Evolutionary conservation across 1,140 invertebrate genomes (phyloP), one percentile per base, ranked within the genome.

Genomic region (Psilanteris sp.): DNA sequence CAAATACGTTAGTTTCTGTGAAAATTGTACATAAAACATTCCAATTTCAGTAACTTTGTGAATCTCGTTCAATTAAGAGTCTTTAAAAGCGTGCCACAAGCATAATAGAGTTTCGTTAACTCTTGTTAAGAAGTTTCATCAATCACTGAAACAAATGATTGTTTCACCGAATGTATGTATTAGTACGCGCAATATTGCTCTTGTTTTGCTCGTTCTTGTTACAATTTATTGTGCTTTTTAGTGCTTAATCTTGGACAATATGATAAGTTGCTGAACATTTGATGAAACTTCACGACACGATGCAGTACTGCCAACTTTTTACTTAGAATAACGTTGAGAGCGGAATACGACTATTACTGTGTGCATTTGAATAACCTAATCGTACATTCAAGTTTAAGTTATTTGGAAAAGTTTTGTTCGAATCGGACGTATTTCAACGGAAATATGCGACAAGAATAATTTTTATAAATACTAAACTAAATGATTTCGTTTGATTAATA

Each of bases 81-180:
- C 18, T 48, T 39, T 29, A 37, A 48, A 48, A 48, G 57, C 20
- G 2, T 0, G 22, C 36, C 15, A 14, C 59, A 24, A 41, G 26
- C 59, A 50, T 41, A 24, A 46, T 43, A 10, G 36, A 41, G 61
- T 66, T 54, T 44, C 7, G 55, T 64, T 62, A 70, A 67, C 39
- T 62, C 36, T 66, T 32, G 20, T 41, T 52, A 22, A 46, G 9
- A 59, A 61, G 54, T 57, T 71, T 44, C 29, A 34, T 50, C 34
- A 57, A 34, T 43, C 26, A 34, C 16, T 27, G 55, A 84, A 79
- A 57, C 18, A 31, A 32, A 24, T 9, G 18, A 64, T 41, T 39
- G 31, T 48, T 37, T 11, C 7, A 27, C 26, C 16, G 24, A 41
- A 24, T 22, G 26, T 32, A 50, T 15, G 15, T 22, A 64, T 52